phyloP scores from a whole-genome alignment of 1,140 invertebrate species.

The Polypedilum vanderplanki region DNA sequence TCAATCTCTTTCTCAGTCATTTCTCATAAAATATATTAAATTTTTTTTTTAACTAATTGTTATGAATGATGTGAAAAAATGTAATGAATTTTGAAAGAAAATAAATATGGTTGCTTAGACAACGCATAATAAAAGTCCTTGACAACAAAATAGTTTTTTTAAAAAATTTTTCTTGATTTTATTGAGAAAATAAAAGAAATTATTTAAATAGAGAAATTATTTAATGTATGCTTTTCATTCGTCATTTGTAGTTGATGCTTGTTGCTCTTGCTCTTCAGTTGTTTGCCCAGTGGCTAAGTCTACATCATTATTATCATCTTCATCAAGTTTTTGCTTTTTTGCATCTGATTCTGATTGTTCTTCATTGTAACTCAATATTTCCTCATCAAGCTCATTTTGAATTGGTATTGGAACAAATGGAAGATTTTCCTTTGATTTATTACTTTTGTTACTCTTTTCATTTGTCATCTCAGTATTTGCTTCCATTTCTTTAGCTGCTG shows the following conservation, averaged over 20 bases:
- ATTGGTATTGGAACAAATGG: slow-evolving; percentile 48
- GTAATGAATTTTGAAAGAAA: background rate
- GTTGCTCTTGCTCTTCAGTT: background rate
- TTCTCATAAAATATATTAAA: background rate
- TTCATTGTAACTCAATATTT: slow-evolving; percentile 25
- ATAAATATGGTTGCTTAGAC: background rate
- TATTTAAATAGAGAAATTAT: background rate
- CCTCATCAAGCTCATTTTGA: slow-evolving; percentile 41
- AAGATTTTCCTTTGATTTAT: slow-evolving; percentile 1
- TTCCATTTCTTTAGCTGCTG: slow-evolving; percentile 32
- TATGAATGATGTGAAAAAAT: background rate
- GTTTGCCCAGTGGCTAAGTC: background rate
- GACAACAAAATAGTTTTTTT: background rate
- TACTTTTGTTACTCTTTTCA: slow-evolving; percentile 31
- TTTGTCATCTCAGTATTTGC: slow-evolving; percentile 30
- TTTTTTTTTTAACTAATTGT: background rate
- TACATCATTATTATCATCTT: background rate
- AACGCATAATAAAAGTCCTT: background rate
- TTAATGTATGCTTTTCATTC: background rate
- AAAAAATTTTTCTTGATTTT: background rate
- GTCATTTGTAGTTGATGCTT: background rate
- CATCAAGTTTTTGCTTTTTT: slow-evolving; percentile 4
- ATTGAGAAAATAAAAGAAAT: background rate
- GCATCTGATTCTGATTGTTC: background rate
- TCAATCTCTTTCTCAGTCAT: slow-evolving; percentile 6